Conservation (phyloP, 2,797 vertebrate species). For the Tangara arthus region DNA sequence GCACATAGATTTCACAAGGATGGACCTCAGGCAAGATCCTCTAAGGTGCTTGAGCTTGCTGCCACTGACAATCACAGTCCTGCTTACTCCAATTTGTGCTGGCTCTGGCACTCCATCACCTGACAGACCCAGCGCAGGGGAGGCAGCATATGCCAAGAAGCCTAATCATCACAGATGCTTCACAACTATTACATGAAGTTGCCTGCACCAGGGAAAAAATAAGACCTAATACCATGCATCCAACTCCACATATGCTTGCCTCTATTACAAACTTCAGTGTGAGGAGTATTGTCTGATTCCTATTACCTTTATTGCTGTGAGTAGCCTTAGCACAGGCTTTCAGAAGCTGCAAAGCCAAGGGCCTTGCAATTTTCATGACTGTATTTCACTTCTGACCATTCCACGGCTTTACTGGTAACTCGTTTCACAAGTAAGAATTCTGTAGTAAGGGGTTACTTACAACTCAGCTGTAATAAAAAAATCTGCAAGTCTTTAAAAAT, state of each 20-base stretch:
- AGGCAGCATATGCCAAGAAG: neutral
- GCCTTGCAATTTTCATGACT: neutral
- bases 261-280: neutral
- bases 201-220: neutral
- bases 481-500: neutral
- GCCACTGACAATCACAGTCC: neutral
- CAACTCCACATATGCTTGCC: neutral
- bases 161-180: neutral
- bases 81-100: neutral
- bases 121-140: neutral
- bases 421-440: neutral
- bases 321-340: neutral
- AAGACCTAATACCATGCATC: neutral
- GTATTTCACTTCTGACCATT: neutral
- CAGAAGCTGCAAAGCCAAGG: neutral
- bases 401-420: neutral
- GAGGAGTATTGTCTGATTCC: neutral
- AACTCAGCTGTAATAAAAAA: neutral
- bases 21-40: neutral
- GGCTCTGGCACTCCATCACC: neutral
- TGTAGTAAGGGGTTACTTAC: neutral
- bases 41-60: neutral
- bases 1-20: neutral
- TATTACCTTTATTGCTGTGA: fast-evolving
- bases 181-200: neutral